A percentile compares a stretch with the other conserved stretches of the same genome.
Evolutionary conservation across 2,797 vertebrate genomes (phyloP).

Genomic region (Argya squamiceps): DNA sequence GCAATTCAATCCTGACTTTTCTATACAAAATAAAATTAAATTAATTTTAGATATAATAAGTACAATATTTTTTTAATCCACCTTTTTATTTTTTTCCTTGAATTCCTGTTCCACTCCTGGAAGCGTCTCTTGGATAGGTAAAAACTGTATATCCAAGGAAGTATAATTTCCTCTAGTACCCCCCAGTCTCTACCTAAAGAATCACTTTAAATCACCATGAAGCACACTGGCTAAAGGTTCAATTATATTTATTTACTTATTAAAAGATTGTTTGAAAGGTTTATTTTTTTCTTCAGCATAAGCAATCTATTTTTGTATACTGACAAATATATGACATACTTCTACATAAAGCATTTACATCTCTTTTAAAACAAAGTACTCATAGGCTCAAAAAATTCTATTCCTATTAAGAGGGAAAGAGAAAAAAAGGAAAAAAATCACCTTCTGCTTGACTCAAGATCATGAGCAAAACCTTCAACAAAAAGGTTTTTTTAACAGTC

Average conservation of each 20-base stretch:
- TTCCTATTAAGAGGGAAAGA: not conserved
- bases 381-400: not conserved
- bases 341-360: not conserved
- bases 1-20: not conserved
- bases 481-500: not conserved
- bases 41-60: not conserved
- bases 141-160: not conserved
- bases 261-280: not conserved
- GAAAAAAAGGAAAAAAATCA: not conserved
- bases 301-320: not conserved
- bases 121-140: not conserved
- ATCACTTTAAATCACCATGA: not conserved
- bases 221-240: not conserved
- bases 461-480: not conserved
- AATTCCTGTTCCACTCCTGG: not conserved
- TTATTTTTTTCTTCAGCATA: not conserved
- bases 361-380: not conserved
- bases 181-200: not conserved
- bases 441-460: not conserved
- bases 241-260: not conserved
- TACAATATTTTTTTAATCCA: too few relatives aligned
- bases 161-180: not conserved
- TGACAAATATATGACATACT: not conserved
- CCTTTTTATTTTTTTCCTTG: too few relatives aligned
- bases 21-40: not conserved